Evolutionary conservation across 2,113 vertebrate genomes (phyloP), one percentile per base, ranked within the genome.

Genomic region (Xiphophorus maculatus): DNA sequence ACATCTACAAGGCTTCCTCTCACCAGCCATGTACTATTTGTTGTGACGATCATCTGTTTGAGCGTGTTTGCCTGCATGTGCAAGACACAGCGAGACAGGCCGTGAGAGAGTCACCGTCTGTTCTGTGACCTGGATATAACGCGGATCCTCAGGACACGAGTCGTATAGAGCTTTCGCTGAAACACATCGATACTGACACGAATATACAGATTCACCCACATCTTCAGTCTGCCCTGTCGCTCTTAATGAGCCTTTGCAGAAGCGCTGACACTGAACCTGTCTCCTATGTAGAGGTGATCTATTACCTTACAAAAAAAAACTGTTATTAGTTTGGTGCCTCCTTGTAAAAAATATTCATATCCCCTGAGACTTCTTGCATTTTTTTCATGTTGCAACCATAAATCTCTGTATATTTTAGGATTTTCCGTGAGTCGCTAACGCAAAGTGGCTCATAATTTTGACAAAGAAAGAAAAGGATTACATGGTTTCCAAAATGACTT

Each of bases 41-140:
- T 48, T 64, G 66, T 67, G 66, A 69, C 83, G 63, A 61, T 80
- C 42, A 27, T 70, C 74, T 22, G 62, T 78, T 80, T 48, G 76
- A 72, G 73, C 33, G 11, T 65, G 68, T 11, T 42, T 22, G 30
- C 10, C 35, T 66, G 28, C 30, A 37, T 13, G 71, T 35, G 65
- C 7, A 27, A 62, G 65, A 63, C 28, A 29, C 54, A 74, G 54
- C 28, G 35, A 22, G 30, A 33, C 14, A 58, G n/a, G 60, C 40
- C 54, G 29, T 69, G 48, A 48, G 66, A 63, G 58, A 58, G 66
- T 81, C 84, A 67, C 5, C 2, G 33, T 72, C 69, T 80, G 77
- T 78, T 74, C 81, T 77, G 74, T 86, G 81, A 91, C 83, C 86
- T 83, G 76, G 81, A 83, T 79, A 75, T 81, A 76, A 90, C 19